Base-by-base conservation (phyloP, 2,797 vertebrate genomes). In the Urocyon cinereoargenteus region DNA sequence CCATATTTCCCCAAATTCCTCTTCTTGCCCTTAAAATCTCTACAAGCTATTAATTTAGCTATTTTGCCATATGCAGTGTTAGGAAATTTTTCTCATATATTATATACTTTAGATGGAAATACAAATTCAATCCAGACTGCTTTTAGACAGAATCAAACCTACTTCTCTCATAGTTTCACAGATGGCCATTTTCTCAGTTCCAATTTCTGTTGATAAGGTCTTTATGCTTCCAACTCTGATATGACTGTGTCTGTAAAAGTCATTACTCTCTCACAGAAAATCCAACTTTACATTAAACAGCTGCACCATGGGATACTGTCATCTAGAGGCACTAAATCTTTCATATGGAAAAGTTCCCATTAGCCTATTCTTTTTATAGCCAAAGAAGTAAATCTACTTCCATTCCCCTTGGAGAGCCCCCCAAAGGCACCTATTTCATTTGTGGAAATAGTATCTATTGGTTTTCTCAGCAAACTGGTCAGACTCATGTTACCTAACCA, bases 221-320 rank as follows among this genome's bases (percentile, higher is more conserved):
- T 81, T 86, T 53, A 79, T 9, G 18, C 31, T 87, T 36, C 18
- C 3, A 82, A 49, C 2, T 85, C 16, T 49, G 28, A 53, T 77
- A 34, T 51, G 45, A 9, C 31, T 15, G 15, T 28, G 40, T 31
- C 77, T 61, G 24, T 59, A 90, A 90, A 72, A 62, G 5, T 62
- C 22, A 61, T 79, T 22, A 51, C 51, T 88, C 73, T 34, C 49
- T 91, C 49, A 87, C 49, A 79, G 68, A 94, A 89, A 92, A 94
- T 66, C 0, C 24, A 89, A 81, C 8, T 28, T 84, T 68, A 68
- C 31, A 85, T 85, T 22, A 91, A 91, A 91, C 45, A 79, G 26
- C n/a, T 88, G 11, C 31, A 61, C 40, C 26, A 61, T 45, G 4
- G 5, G 34, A 2, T 45, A 53, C 19, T 55, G 14, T 2, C n/a